Percentiles rank a stretch among this genome's conserved stretches.
Conservation (phyloP, 2,113 vertebrate species). For the Phrynosoma platyrhinos region DNA sequence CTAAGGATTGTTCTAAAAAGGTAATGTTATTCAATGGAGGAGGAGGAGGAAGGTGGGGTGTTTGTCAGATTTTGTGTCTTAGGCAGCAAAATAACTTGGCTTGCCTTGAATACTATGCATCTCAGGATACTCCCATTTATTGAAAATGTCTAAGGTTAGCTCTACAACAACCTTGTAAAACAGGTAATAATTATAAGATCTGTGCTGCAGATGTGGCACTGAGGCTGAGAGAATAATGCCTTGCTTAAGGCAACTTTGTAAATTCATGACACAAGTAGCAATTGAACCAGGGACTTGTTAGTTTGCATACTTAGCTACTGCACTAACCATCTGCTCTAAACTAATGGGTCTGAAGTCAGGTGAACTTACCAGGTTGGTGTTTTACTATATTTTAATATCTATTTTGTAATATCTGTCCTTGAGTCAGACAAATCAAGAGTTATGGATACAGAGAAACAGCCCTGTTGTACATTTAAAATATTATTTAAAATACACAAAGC, state of each 20-base stretch:
- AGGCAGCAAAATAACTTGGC: too few relatives aligned
- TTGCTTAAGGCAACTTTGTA: not conserved
- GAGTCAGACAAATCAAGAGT: not conserved
- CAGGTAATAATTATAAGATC: not conserved
- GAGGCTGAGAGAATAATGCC: not conserved
- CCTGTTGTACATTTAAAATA: not conserved
- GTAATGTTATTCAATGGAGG: too few relatives aligned
- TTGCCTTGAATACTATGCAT: too few relatives aligned
- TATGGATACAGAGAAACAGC: not conserved
- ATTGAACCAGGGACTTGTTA: not conserved
- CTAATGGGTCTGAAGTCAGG: not conserved
- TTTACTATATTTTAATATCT: not conserved
- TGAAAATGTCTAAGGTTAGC: too few relatives aligned
- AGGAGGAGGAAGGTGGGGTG: too few relatives aligned
- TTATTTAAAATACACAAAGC: not conserved
- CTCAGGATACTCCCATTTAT: too few relatives aligned
- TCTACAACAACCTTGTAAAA: not conserved
- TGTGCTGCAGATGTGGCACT: not conserved
- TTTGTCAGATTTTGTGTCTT: too few relatives aligned
- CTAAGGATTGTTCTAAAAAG: too few relatives aligned
- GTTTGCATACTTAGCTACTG: not conserved
- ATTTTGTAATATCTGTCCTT: not conserved
- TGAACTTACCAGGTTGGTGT: not conserved
- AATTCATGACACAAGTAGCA: not conserved
- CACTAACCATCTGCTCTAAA: not conserved